Base-by-base conservation (phyloP, 2,113 vertebrate genomes). In the Thymallus thymallus region DNA sequence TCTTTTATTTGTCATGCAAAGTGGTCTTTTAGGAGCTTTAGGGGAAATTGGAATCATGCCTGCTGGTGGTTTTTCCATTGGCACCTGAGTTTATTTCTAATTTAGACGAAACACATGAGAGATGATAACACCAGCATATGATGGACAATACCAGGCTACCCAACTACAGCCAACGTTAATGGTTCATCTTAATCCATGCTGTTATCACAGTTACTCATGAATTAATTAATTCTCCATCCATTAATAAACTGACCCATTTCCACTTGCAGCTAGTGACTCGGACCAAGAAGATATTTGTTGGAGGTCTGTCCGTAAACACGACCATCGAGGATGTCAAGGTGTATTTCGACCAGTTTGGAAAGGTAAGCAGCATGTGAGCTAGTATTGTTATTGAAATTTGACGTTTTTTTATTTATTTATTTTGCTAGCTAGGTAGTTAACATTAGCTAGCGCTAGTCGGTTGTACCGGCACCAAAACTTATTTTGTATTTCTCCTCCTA, bases 281-380 rank as follows among this genome's bases (percentile, higher is more conserved):
- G 88, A 99, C 98, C 79, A 99, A 99, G 96, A 99, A 99, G 94
- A 98, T 99, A 92, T 99, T 99, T 91, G 97, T 99, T 24, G 98
- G 98, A 77, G 98, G 98, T 75, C 91, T 99, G 78, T 99, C 98
- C 0, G 98, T 99, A 88, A 99, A 96, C 93, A 99, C 98, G 71
- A 98, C 97, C 3, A 96, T 98, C 85, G 98, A 99, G 76, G 98
- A 99, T 35, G 98, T 99, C 83, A 99, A 99, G 87, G 97, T 98
- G 18, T 99, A 99, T 87, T 99, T 99, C 0, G 98, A 99, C 88
- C 98, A 99, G 90, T 99, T 99, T 24, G 98, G 98, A 80, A 99
- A 99, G 96, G 98, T 98, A 90, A 93, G 94, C 82, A 65, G 5
- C 12, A 6, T 32, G 55, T 26, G 46, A 22, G 24, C 30, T 32